Base-by-base conservation (phyloP, 2,113 vertebrate genomes). In the Archilochus colubris region DNA sequence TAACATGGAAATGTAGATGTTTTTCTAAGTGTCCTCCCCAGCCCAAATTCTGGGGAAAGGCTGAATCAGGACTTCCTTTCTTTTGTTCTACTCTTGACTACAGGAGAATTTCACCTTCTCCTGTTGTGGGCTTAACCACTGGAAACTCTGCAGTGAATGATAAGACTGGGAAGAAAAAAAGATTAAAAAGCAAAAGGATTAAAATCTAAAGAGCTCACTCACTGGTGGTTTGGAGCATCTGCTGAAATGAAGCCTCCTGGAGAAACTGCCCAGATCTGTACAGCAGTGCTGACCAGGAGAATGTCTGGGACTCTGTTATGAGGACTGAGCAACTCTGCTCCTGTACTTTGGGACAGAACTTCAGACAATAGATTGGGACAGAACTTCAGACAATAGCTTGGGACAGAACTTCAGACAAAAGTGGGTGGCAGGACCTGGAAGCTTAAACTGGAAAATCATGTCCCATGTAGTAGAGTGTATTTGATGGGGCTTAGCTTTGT, bases 161-260 rank as follows among this genome's bases (percentile, higher is more conserved):
- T 88, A 88, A 94, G 82, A 59, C 70, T 85, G 79, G 48, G 87
- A 95, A 77, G 79, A 61, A 93, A 86, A 77, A 75, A 62, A 87
- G 88, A 95, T 91, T 77, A 92, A 94, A 96, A 95, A 94, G 77
- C 44, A 38, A 91, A 94, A 95, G 76, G 82, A 96, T 96, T 94
- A 87, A 78, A 83, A 95, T 95, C 93, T 94, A 69, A 93, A 82
- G 81, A 59, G 43, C 66, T 92, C 61, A 46, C 73, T 23, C 20
- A n/a, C 51, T 66, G n/a, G 57, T 55, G 46, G 86, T 82, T 61
- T 80, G 61, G 53, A 94, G 69, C 58, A 69, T 53, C 30, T 85
- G 33, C 59, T 84, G 61, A 53, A 76, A 57, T 24, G 69, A 73
- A 87, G 62, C 63, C 30, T 70, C 51, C 46, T 51, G 66, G 76